These are phyloP conservation scores for Simalia tracyae DNA, from an alignment of 2,797 vertebrate genomes.

Conservation along the genomic window DNA sequence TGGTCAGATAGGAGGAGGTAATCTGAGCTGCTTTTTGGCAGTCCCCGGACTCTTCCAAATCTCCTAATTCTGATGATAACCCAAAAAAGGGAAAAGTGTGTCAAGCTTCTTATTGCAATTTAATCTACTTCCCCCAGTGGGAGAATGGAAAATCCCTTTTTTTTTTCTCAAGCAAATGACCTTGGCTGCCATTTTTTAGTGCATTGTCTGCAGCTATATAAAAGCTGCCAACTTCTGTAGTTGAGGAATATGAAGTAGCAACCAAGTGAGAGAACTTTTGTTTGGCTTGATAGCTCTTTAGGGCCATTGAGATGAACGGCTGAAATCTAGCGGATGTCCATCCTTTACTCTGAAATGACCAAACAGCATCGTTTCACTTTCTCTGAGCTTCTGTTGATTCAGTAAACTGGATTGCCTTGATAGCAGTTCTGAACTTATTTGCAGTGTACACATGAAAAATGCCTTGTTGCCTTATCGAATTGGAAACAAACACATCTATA, in stretches of 20 bases:
- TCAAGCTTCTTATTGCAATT: neutral
- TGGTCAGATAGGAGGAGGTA: neutral
- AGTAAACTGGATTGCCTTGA: neutral
- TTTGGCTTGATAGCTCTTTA: neutral
- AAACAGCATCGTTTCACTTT: neutral
- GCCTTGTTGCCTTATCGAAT: constrained; percentile 39
- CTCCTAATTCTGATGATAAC: neutral
- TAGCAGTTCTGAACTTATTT: neutral
- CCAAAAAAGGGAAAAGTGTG: neutral
- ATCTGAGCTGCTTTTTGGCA: neutral
- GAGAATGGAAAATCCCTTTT: neutral
- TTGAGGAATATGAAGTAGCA: neutral
- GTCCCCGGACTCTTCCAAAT: neutral
- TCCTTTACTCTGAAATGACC: fast-evolving
- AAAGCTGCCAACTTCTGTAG: neutral
- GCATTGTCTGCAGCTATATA: neutral
- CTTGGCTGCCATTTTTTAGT: neutral
- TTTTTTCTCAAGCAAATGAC: neutral
- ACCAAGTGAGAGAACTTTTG: neutral
- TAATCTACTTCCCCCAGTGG: neutral
- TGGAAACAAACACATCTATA: constrained; percentile 43
- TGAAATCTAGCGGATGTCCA: fast-evolving
- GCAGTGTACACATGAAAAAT: fast-evolving
- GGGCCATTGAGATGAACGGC: neutral
- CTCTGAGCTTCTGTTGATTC: neutral